Conservation (phyloP, 1,140 invertebrate genomes). For the Drosophila trapezifrons region DNA sequence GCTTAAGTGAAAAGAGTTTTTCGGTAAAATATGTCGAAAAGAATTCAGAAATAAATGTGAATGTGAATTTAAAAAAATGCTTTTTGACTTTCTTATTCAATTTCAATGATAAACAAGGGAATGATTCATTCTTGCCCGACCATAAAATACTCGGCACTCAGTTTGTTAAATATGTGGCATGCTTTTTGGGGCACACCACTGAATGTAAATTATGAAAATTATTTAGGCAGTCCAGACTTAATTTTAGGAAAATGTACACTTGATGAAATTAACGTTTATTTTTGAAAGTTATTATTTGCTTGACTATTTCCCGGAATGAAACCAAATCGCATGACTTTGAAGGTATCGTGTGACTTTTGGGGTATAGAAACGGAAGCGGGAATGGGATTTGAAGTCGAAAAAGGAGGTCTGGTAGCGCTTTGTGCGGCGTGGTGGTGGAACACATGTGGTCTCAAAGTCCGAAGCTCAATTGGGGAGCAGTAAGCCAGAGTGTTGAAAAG, state of each 20-base stretch:
- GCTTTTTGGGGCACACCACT: background rate
- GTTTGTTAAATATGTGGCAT: background rate
- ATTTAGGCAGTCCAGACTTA: no score
- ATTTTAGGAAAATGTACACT: background rate
- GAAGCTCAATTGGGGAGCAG: conserved; percentile 40
- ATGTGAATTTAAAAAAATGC: no score
- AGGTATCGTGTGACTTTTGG: background rate
- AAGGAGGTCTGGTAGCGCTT: conserved; percentile 21
- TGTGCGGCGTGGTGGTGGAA: background rate
- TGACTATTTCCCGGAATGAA: conserved; percentile 8
- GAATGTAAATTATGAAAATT: no score
- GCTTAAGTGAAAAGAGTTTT: no score
- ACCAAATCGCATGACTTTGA: background rate
- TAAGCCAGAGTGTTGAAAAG: conserved; percentile 49
- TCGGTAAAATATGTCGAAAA: no score
- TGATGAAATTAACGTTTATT: background rate
- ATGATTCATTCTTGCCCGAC: background rate
- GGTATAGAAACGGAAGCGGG: conserved; percentile 12
- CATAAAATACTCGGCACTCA: background rate
- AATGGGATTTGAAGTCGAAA: conserved; percentile 1
- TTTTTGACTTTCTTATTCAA: no score
- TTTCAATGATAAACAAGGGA: no score
- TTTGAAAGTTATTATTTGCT: background rate
- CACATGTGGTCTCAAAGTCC: conserved; percentile 50
- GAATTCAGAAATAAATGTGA: no score